These are phyloP conservation scores for Hirudinaria manillensis DNA, from an alignment of 2,888 invertebrate species.

Conservation along the genomic window DNA sequence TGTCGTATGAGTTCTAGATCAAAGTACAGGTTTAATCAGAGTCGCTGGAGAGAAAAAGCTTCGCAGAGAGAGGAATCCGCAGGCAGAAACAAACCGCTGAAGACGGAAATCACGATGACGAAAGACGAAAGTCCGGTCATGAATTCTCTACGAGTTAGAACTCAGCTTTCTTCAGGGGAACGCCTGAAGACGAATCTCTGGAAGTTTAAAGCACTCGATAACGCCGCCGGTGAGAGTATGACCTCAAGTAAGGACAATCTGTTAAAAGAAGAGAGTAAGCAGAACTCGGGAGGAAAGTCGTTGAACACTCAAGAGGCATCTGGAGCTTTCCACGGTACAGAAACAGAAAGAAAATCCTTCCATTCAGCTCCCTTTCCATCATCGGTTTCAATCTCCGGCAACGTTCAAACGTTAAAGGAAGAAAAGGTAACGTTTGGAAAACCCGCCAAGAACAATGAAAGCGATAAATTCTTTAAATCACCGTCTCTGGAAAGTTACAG, in stretches of 20 bases:
- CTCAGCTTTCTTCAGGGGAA: not conserved
- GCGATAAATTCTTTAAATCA: constrained; percentile 2
- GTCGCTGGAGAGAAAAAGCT: not conserved
- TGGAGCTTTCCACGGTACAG: not conserved
- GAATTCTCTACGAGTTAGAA: not conserved
- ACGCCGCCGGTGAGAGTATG: not conserved
- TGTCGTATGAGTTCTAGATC: not conserved
- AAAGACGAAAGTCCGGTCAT: not conserved
- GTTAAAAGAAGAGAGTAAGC: not conserved
- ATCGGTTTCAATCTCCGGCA: not conserved
- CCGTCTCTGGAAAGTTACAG: not conserved
- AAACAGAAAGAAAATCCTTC: not conserved
- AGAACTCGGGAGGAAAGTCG: not conserved
- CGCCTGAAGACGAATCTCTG: not conserved
- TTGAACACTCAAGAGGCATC: not conserved
- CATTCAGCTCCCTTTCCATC: not conserved
- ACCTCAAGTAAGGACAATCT: not conserved
- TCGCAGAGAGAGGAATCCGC: constrained; percentile 1
- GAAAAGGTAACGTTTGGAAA: not conserved
- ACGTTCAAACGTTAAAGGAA: not conserved
- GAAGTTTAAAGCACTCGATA: not conserved
- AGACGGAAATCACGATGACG: not conserved
- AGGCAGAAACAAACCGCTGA: not conserved
- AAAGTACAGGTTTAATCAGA: constrained; percentile 12
- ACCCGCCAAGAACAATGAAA: not conserved